These are phyloP conservation scores for Ophraella communa DNA, from an alignment of 2,888 invertebrate genomes.

Conservation along the genomic window DNA sequence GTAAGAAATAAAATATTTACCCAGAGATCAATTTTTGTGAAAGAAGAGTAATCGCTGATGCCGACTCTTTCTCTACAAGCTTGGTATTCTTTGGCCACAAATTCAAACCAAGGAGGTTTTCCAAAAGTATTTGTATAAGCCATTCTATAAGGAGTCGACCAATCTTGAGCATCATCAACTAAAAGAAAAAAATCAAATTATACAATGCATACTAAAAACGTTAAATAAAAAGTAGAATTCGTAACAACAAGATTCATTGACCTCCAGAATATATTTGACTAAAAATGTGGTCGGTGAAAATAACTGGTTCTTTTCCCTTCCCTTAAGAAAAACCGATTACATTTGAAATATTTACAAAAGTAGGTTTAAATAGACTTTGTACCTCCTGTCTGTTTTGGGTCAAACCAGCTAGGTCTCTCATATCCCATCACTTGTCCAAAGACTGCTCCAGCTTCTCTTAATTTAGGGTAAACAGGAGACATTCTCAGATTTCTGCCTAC, in stretches of 20 bases:
- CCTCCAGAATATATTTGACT: no score
- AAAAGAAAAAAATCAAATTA: slow-evolving; percentile 49
- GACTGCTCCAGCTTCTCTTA: slow-evolving; percentile 89
- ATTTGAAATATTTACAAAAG: no score
- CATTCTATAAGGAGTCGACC: slow-evolving; percentile 69
- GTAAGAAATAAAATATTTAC: slow-evolving; percentile 60
- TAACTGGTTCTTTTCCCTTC: no score
- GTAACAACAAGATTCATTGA: background rate
- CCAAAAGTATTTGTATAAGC: slow-evolving; percentile 85
- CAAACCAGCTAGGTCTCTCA: slow-evolving; percentile 93
- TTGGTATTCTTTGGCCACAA: slow-evolving; percentile 87
- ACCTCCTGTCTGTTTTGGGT: slow-evolving; percentile 62
- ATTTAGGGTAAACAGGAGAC: slow-evolving; percentile 93
- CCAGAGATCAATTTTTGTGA: slow-evolving; percentile 94
- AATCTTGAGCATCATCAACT: slow-evolving; percentile 51
- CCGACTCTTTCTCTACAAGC: slow-evolving; percentile 93
- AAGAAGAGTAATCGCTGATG: slow-evolving; percentile 95
- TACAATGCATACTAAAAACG: background rate
- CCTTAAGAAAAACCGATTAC: background rate
- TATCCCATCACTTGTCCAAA: slow-evolving; percentile 99
- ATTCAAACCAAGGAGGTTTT: slow-evolving; percentile 93
- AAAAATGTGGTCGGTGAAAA: no score
- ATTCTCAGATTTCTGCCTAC: slow-evolving; percentile 82
- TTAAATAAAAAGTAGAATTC: background rate
- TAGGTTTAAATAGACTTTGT: no score